Conservation (phyloP, 2,113 vertebrate genomes). For the Sphyrna mokarran region DNA sequence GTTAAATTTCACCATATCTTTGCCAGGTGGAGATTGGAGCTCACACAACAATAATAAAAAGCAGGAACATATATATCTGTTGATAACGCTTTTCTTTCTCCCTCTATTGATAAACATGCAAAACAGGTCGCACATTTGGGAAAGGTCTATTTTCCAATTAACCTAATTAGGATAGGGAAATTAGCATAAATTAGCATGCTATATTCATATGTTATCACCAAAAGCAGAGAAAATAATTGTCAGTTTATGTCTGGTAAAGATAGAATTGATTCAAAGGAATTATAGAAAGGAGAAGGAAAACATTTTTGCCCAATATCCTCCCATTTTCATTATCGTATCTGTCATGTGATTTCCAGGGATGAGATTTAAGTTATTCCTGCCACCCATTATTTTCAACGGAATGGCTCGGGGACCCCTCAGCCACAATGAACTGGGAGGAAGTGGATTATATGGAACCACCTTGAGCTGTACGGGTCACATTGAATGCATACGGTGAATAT, state of each 20-base stretch:
- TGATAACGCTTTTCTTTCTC: background rate
- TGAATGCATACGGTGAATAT: no score
- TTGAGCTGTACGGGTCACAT: no score
- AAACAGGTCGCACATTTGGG: background rate
- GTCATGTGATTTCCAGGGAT: background rate
- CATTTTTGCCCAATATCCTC: background rate
- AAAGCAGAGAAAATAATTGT: background rate
- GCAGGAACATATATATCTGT: background rate
- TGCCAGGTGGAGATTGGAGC: background rate
- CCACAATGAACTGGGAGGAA: background rate
- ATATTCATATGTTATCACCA: background rate
- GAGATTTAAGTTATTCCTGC: background rate
- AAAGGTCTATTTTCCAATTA: conserved; percentile 14
- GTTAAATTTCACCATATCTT: background rate
- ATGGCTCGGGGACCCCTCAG: background rate
- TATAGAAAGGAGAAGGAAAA: background rate
- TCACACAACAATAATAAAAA: background rate
- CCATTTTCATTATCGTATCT: background rate
- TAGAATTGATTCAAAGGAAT: background rate
- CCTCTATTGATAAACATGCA: background rate
- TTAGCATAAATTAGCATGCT: background rate
- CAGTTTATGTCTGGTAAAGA: background rate
- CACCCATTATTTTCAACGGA: background rate
- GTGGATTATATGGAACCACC: no score
- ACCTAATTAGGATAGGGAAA: background rate